phyloP scores from a whole-genome alignment of 2,113 vertebrate genomes.

The crab-eating macaque (Macaca fascicularis) region T2T-MFA8v1.1 NC_088376.1:103066001-103066500 shows the following conservation, averaged over 20 bases:
- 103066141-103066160: too few species aligned
- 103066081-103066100: background rate
- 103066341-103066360: background rate
- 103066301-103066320: too few species aligned
- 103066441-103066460: background rate
- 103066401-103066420: background rate
- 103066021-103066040: conserved; percentile 35
- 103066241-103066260: background rate
- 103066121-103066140: too few species aligned
- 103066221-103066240: background rate
- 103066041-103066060: conserved; percentile 9
- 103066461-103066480: background rate
- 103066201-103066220: too few species aligned
- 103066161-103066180: background rate
- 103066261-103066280: background rate
- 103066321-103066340: background rate
- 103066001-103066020: background rate
- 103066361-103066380: background rate
- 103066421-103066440: background rate
- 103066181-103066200: background rate
- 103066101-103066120: background rate
- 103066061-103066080: background rate
- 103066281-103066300: background rate
- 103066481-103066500: background rate
- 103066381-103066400: background rate